Evolutionary conservation across 2,797 vertebrate genomes (phyloP), one percentile per base, ranked within the genome.

Genomic region (Arctocebus calabarensis): DNA sequence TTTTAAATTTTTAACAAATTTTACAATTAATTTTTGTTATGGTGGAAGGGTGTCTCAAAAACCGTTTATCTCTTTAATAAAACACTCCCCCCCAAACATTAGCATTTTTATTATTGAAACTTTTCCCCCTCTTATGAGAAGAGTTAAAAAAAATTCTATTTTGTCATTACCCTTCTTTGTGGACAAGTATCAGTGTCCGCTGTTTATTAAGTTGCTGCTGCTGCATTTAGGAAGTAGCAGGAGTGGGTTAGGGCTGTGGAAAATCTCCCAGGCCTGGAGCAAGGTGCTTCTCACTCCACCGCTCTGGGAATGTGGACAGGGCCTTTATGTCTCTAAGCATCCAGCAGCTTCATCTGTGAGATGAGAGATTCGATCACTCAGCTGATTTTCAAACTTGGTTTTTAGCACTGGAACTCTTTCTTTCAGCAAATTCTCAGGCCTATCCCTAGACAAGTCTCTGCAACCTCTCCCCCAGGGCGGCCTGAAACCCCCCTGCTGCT

Each of bases 41-140:
- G 32, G 23, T 70, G 98, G 99, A 95, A 98, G 99, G 99, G 96
- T 98, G 77, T 75, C 37, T 91, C 94, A 74, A 83, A 78, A 62
- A 78, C 27, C 13, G 43, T 25, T 32, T 89, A 25, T 81, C 34
- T 61, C 32, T 61, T 86, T 23, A 8, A 61, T 64, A 29, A n/a
- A 66, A 48, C 2, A 68, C 59, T 83, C 40, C 48, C 52, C 52
- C 23, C 8, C 34, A 32, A 48, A 74, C 37, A 74, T 62, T 74
- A 45, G 55, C 19, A 45, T 2, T 40, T 66, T 64, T 74, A 29
- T 70, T 57, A 34, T 29, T 57, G 11, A 71, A 71, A 32, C 34
- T 71, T 57, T 40, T 29, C 32, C 4, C 40, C 64, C 23, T 5
- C 5, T 13, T 40, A 61, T 9, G 29, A 84, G 20, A 62, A 91